Percentiles rank a stretch among this genome's conserved stretches.
These are phyloP conservation scores for Parapristionchus giblindavisi DNA, from an alignment of 2,888 invertebrate species.

Conservation along the genomic window DNA sequence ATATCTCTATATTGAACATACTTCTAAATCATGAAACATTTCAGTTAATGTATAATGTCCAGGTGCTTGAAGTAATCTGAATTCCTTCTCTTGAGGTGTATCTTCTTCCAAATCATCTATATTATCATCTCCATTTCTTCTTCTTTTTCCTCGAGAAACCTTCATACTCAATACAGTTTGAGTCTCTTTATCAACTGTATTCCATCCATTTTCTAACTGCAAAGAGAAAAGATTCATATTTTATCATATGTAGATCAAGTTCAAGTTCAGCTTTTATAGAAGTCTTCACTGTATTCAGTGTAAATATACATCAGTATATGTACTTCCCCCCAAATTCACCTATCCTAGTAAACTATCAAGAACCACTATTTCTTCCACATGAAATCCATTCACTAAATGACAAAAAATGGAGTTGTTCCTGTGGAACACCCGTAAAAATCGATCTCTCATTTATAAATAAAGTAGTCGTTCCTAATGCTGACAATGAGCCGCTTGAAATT, in stretches of 20 bases:
- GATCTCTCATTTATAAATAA: too few species aligned
- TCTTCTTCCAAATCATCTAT: conserved; percentile 52
- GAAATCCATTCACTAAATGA: too few species aligned
- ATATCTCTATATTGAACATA: conserved; percentile 15
- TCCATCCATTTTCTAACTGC: background rate
- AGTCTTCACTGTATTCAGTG: too few species aligned
- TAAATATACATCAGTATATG: too few species aligned
- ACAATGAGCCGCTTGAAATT: too few species aligned
- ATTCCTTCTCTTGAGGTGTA: conserved; percentile 47
- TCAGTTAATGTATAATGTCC: conserved; percentile 63
- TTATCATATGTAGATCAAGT: background rate
- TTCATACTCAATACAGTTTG: conserved; percentile 28
- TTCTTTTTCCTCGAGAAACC: conserved; percentile 2
- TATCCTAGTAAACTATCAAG: too few species aligned
- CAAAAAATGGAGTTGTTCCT: too few species aligned
- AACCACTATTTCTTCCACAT: too few species aligned
- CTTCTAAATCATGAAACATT: conserved; percentile 64
- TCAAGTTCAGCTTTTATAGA: too few species aligned
- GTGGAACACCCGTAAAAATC: too few species aligned
- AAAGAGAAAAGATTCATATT: background rate
- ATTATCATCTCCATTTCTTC: conserved; percentile 44
- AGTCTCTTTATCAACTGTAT: conserved; percentile 18
- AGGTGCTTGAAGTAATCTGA: conserved; percentile 60
- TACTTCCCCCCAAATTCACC: too few species aligned
- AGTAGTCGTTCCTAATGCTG: too few species aligned